Base-by-base conservation (phyloP, 2,797 vertebrate genomes). In the Cryptoprocta ferox region DNA sequence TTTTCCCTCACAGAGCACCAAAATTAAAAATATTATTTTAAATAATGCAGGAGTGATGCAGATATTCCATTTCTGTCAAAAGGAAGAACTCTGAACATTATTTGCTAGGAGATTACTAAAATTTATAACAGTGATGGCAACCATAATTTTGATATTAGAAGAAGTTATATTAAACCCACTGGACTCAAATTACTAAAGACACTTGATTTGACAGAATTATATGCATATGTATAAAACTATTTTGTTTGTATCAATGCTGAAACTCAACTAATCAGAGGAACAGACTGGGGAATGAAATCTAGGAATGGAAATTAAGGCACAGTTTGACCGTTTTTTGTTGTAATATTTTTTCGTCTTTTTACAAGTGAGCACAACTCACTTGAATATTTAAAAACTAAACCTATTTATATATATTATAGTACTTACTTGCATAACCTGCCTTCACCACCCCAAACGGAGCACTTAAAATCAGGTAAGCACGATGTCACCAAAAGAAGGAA, bases 71-170 rank as follows among this genome's bases (percentile, higher is more conserved):
- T 78, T 35, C 39, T 73, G 13, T 4, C 45, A 71, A 26, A 71
- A 16, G 59, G 82, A 91, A 82, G 35, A 45, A 81, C 3, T 1
- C 78, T 93, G 32, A 83, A 0, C n/a, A 16, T 78, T 92, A 94
- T 82, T 97, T 84, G 4, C 78, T 82, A 61, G 24, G 18, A 78
- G 8, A 78, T 11, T 32, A 82, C 68, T 93, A 81, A 95, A 95
- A 85, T 85, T 37, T 42, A 11, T 82, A 93, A 78, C 15, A 68
- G 18, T 59, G 56, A 79, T 65, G 19, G n/a, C 10, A 82, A 16
- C 21, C n/a, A 79, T 61, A 82, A 92, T 83, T 30, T 76, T 84
- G 9, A 89, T 65, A 61, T 26, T 16, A 21, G 39, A 71, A 48
- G 68, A 79, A 78, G 32, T 75, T 75, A 91, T 76, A 86, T 76